Evolutionary conservation across 2,113 vertebrate genomes (phyloP).

Genomic region (Shinisaurus crocodilurus): DNA sequence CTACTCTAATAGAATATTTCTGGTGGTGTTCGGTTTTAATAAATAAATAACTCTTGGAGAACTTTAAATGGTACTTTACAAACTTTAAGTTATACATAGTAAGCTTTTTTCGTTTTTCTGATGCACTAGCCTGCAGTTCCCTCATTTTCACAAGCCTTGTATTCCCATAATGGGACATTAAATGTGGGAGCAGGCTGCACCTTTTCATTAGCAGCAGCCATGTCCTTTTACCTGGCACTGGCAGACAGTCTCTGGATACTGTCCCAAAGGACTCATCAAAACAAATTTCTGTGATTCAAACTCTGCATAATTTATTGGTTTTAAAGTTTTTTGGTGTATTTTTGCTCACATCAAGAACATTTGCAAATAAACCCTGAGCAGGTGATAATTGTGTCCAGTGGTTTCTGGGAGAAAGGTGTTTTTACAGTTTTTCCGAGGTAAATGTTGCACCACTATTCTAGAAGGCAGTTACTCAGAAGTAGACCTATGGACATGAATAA

Average conservation of each 20-base stretch:
- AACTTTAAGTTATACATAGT: background rate
- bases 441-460: background rate
- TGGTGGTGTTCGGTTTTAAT: background rate
- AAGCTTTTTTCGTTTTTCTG: background rate
- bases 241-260: background rate
- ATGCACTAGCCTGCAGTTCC: background rate
- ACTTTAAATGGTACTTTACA: background rate
- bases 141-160: background rate
- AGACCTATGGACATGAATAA: background rate
- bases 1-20: background rate
- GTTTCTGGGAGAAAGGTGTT: background rate
- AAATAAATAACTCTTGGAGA: background rate
- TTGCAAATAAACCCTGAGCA: background rate
- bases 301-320: background rate
- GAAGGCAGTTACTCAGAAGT: background rate
- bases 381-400: background rate
- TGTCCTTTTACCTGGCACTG: background rate
- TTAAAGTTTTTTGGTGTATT: background rate
- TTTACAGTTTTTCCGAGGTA: background rate
- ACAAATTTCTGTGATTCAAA: background rate
- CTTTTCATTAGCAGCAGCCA: background rate
- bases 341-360: background rate
- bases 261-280: background rate
- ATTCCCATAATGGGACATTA: background rate
- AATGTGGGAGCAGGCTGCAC: background rate